A percentile compares a stretch with the other conserved stretches of the same genome.
Evolutionary conservation across 2,888 invertebrate species (phyloP).

Genomic region (Mimumesa dahlbomi): DNA sequence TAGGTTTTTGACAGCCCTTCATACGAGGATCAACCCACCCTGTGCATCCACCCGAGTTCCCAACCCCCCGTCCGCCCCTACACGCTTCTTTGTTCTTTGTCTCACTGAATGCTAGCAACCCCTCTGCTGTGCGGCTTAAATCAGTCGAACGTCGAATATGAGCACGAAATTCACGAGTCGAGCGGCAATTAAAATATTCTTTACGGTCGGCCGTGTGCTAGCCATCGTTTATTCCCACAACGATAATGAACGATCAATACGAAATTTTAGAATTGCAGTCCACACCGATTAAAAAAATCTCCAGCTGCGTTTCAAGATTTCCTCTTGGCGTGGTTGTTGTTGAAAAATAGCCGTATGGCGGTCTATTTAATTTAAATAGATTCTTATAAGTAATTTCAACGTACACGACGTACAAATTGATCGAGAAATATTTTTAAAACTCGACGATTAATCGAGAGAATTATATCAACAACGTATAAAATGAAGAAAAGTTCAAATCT

Average conservation of each 20-base stretch:
- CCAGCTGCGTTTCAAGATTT: conserved; percentile 27
- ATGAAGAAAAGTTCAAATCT: too few relatives aligned
- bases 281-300: conserved; percentile 32
- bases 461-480: too few relatives aligned
- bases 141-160: conserved; percentile 72
- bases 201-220: conserved; percentile 51
- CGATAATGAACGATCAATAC: conserved; percentile 56
- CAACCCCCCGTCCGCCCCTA: conserved; percentile 62
- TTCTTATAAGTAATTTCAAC: too few relatives aligned
- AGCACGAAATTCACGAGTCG: conserved; percentile 69
- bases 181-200: conserved; percentile 74
- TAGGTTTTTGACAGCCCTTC: conserved; percentile 80
- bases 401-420: too few relatives aligned
- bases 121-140: conserved; percentile 70
- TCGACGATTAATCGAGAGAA: too few relatives aligned
- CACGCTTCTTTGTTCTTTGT: conserved; percentile 76
- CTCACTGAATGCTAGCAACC: conserved; percentile 74
- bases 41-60: conserved; percentile 73
- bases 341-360: background rate
- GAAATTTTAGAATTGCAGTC: conserved; percentile 43
- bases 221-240: conserved; percentile 59
- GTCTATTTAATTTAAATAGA: too few relatives aligned
- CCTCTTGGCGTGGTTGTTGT: background rate
- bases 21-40: conserved; percentile 77
- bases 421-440: too few relatives aligned